Conservation (phyloP, 2,888 invertebrate species). For the Cataglyphis cursor region DNA sequence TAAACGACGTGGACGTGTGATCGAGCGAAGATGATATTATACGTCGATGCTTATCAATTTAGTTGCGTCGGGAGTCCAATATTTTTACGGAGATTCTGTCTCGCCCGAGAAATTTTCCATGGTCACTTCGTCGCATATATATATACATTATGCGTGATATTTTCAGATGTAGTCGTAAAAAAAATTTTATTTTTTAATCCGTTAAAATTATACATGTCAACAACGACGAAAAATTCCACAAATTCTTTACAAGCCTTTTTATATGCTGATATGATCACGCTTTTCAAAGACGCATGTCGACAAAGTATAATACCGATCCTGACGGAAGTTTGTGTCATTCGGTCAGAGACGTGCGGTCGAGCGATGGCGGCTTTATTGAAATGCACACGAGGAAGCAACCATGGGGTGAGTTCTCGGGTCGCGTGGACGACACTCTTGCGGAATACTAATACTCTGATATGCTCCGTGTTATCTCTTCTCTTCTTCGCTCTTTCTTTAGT, state of each 20-base stretch:
- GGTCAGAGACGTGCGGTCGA: constrained; percentile 54
- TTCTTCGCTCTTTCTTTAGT: not conserved
- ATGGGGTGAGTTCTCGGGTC: constrained; percentile 79
- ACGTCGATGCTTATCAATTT: constrained; percentile 68
- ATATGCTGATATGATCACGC: not conserved
- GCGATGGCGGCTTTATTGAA: constrained; percentile 79
- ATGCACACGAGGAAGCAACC: constrained; percentile 72
- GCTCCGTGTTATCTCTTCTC: constrained; percentile 59
- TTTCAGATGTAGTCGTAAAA: not conserved
- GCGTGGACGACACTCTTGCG: constrained; percentile 83
- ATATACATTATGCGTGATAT: not conserved
- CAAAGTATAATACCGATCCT: not conserved
- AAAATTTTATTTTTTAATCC: not conserved
- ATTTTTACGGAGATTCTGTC: constrained; percentile 22
- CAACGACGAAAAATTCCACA: not conserved
- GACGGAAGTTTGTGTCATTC: constrained; percentile 35
- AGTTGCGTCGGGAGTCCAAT: constrained; percentile 39
- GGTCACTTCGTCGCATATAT: not conserved
- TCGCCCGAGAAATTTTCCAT: constrained; percentile 58
- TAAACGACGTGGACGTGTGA: constrained; percentile 71
- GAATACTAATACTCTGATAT: constrained; percentile 81
- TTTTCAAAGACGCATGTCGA: constrained; percentile 15
- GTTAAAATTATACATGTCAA: not conserved
- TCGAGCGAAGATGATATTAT: constrained; percentile 69
- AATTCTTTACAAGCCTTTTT: not conserved